Percentiles rank a stretch among this genome's conserved stretches.
These are phyloP conservation scores for Peribatodes rhomboidaria DNA, from an alignment of 2,888 invertebrate species.

Conservation along the genomic window DNA sequence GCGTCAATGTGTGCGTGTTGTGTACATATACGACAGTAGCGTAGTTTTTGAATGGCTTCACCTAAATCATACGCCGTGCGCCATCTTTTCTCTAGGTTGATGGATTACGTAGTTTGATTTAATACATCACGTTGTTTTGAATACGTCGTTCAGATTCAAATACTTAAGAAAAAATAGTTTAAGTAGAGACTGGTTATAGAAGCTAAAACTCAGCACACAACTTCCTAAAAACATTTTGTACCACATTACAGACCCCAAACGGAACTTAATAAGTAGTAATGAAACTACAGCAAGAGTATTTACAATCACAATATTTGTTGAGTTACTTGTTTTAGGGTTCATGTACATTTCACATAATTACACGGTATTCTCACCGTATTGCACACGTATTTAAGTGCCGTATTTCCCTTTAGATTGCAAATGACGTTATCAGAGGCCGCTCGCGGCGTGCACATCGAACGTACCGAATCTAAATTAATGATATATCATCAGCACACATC, in stretches of 20 bases:
- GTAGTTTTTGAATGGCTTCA: no score
- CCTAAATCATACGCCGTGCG: no score
- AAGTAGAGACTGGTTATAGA: no score
- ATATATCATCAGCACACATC: conserved; percentile 17
- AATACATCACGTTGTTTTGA: no score
- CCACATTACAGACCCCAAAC: no score
- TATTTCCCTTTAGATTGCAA: conserved; percentile 22
- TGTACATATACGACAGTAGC: no score
- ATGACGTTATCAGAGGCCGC: conserved; percentile 19
- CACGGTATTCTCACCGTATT: not conserved
- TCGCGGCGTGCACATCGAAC: conserved; percentile 12
- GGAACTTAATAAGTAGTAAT: not conserved
- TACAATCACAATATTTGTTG: not conserved
- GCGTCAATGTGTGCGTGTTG: no score
- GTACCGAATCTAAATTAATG: conserved; percentile 21
- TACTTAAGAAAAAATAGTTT: not conserved
- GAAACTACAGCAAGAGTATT: not conserved
- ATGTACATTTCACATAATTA: not conserved
- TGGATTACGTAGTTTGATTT: no score
- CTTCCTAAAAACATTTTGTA: no score
- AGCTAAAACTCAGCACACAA: no score
- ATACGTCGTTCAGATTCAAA: no score
- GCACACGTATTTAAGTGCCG: conserved; percentile 7
- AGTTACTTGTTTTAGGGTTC: not conserved
- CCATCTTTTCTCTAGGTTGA: no score